Evolutionary conservation across 2,888 invertebrate genomes (phyloP).

Genomic region (Formica aserva): DNA sequence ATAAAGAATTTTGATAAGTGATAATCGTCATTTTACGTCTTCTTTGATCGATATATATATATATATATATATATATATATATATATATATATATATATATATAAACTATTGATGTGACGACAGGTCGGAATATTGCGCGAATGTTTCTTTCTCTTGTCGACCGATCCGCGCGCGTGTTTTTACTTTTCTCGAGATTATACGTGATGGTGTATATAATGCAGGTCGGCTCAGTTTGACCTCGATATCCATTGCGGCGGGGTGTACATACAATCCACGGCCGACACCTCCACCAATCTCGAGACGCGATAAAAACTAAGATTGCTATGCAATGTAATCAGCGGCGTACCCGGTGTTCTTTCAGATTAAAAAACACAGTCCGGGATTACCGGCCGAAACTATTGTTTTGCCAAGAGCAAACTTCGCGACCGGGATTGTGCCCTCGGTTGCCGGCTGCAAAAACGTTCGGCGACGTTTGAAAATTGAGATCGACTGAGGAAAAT

Average conservation of each 20-base stretch:
- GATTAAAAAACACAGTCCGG: slow-evolving; percentile 77
- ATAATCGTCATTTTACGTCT: slow-evolving; percentile 21
- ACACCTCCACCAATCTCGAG: slow-evolving; percentile 74
- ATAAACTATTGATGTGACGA: slow-evolving; percentile 57
- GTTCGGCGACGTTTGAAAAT: slow-evolving; percentile 34
- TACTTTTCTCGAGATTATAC: slow-evolving; percentile 71
- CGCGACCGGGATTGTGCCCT: slow-evolving; percentile 64
- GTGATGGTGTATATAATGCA: slow-evolving; percentile 76
- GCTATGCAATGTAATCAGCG: slow-evolving; percentile 83
- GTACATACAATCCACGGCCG: neutral
- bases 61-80: too few relatives aligned
- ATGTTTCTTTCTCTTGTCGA: slow-evolving; percentile 44
- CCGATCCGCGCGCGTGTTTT: slow-evolving; percentile 38
- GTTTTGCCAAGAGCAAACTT: slow-evolving; percentile 67
- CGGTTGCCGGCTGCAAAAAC: slow-evolving; percentile 54
- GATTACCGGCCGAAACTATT: slow-evolving; percentile 78
- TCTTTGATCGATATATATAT: slow-evolving; percentile 65
- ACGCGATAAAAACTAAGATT: slow-evolving; percentile 83
- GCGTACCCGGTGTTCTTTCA: slow-evolving; percentile 72
- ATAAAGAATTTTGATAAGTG: slow-evolving; percentile 10
- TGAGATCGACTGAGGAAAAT: slow-evolving; percentile 35
- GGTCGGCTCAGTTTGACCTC: slow-evolving; percentile 69
- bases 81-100: neutral
- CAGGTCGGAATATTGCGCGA: slow-evolving; percentile 65
- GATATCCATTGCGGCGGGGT: slow-evolving; percentile 57